A percentile compares a stretch with the other conserved stretches of the same genome.
Conservation (phyloP, 2,888 invertebrate genomes). For the Buathra laborator region DNA sequence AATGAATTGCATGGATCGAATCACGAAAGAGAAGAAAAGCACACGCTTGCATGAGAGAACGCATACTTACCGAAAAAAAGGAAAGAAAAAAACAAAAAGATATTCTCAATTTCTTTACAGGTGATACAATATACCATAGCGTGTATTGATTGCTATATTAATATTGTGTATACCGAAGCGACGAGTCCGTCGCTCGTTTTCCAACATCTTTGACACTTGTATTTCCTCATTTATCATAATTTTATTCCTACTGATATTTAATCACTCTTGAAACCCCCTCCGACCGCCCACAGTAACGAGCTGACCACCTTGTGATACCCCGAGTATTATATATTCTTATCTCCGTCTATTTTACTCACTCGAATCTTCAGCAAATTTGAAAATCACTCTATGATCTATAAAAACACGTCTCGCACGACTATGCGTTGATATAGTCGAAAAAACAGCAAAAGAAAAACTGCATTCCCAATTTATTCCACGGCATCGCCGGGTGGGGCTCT, state of each 20-base stretch:
- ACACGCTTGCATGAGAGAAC: slow-evolving; percentile 79
- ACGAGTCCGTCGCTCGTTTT: slow-evolving; percentile 40
- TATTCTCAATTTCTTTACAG: slow-evolving; percentile 78
- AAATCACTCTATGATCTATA: slow-evolving; percentile 6
- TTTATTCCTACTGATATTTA: slow-evolving; percentile 18
- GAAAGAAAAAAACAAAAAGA: slow-evolving; percentile 74
- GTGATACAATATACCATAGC: slow-evolving; percentile 57
- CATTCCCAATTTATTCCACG: slow-evolving; percentile 14
- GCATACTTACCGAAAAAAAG: slow-evolving; percentile 68
- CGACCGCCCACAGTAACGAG: not conserved
- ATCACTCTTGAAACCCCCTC: not conserved
- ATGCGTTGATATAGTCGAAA: not conserved
- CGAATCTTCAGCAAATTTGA: not conserved
- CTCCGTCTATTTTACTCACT: slow-evolving; percentile 11
- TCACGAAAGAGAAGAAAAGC: slow-evolving; percentile 67
- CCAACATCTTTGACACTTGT: slow-evolving; percentile 41
- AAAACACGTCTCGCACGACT: not conserved
- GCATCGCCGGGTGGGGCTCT: slow-evolving; percentile 76
- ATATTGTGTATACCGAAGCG: slow-evolving; percentile 43
- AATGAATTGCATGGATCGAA: slow-evolving; percentile 75
- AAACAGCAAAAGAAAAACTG: not conserved
- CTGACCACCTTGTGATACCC: slow-evolving; percentile 18
- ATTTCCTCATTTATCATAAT: slow-evolving; percentile 29
- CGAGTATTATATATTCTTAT: slow-evolving; percentile 7
- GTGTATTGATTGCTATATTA: slow-evolving; percentile 40